Conservation (phyloP, 2,797 vertebrate genomes). For the Mormyrus hasselquistii region DNA sequence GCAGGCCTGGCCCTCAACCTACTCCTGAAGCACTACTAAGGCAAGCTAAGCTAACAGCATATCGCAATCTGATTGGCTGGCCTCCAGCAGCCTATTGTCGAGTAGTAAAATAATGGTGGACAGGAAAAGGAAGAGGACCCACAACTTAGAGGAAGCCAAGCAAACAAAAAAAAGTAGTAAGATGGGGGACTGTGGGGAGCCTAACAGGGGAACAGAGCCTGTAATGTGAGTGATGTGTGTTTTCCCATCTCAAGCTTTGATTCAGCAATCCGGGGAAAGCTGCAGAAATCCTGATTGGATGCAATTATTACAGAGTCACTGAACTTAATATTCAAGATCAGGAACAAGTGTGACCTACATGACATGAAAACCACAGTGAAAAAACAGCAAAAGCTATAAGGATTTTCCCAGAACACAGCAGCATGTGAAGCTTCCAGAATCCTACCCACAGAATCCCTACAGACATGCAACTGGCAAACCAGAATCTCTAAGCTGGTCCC, state of each 20-base stretch:
- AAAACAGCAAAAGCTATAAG: not conserved
- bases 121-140: slow-evolving; percentile 90
- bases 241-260: not conserved
- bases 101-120: slow-evolving; percentile 65
- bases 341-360: not conserved
- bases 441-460: not conserved
- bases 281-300: not conserved
- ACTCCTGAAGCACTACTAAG: slow-evolving; percentile 44
- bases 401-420: not conserved
- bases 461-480: not conserved
- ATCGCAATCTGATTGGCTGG: slow-evolving; percentile 72
- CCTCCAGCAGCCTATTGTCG: slow-evolving; percentile 71
- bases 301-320: not conserved
- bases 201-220: not conserved
- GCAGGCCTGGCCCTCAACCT: slow-evolving; percentile 7
- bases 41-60: slow-evolving; percentile 49
- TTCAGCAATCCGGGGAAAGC: not conserved
- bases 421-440: not conserved
- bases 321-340: not conserved
- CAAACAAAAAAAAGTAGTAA: slow-evolving; percentile 58
- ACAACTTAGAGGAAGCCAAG: slow-evolving; percentile 78
- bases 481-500: not conserved
- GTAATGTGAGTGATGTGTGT: not conserved
- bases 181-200: slow-evolving; percentile 16
- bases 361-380: not conserved